phyloP scores from a whole-genome alignment of 1,140 invertebrate genomes.

The Teleopsis dalmanni region DNA sequence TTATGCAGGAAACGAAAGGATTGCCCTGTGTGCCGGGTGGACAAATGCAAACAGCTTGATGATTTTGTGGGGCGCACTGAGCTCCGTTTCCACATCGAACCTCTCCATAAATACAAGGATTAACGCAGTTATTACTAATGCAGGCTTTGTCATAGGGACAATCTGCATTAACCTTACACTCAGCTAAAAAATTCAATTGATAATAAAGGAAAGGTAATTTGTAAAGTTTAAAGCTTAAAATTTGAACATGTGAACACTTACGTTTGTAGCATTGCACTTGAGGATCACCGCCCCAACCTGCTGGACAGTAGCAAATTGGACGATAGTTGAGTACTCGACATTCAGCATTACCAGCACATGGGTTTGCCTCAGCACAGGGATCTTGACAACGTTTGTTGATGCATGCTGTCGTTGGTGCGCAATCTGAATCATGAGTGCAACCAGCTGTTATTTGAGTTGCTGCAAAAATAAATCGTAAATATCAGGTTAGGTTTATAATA shows the following conservation, averaged over 20 bases:
- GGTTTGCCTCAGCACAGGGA: slow-evolving; percentile 65
- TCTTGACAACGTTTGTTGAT: slow-evolving; percentile 68
- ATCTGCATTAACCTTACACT: slow-evolving; percentile 72
- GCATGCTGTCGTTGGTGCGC: slow-evolving; percentile 67
- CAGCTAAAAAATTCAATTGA: slow-evolving; percentile 52
- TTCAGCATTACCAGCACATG: slow-evolving; percentile 71
- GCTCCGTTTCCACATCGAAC: slow-evolving; percentile 69
- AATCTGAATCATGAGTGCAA: slow-evolving; percentile 65
- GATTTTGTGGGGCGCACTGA: slow-evolving; percentile 63
- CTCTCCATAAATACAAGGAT: slow-evolving; percentile 61
- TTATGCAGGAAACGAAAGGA: slow-evolving; percentile 70
- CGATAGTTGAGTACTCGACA: slow-evolving; percentile 66
- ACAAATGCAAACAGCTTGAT: slow-evolving; percentile 73
- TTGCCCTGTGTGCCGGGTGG: slow-evolving; percentile 78
- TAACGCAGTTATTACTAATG: slow-evolving; percentile 66
- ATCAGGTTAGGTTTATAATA: not conserved
- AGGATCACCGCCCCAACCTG: slow-evolving; percentile 79
- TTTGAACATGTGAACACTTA: slow-evolving; percentile 49
- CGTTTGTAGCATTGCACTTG: slow-evolving; percentile 78
- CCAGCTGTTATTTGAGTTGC: slow-evolving; percentile 48
- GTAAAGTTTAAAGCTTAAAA: slow-evolving; percentile 1
- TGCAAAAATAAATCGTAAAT: not conserved
- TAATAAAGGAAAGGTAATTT: slow-evolving; percentile 1
- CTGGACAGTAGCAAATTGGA: slow-evolving; percentile 72
- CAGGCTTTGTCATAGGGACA: slow-evolving; percentile 83